Percentiles rank a stretch among this genome's conserved stretches.
Evolutionary conservation across 2,888 invertebrate species (phyloP).

Genomic region (Spodoptera littoralis): DNA sequence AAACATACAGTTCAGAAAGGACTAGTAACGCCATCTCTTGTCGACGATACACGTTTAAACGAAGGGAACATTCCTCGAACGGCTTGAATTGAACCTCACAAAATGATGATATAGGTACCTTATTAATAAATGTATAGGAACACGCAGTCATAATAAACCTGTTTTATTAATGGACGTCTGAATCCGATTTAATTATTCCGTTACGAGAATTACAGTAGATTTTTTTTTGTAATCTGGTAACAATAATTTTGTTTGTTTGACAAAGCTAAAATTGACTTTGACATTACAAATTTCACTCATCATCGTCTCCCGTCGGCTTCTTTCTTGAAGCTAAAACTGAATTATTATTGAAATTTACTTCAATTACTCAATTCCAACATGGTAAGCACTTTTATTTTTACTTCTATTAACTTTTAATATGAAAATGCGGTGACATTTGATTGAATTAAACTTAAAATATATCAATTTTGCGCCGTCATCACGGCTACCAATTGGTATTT

Average conservation of each 20-base stretch:
- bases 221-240: too few relatives aligned
- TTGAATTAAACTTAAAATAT: neutral
- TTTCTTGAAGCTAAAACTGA: slow-evolving; percentile 19
- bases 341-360: slow-evolving; percentile 24
- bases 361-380: slow-evolving; percentile 29
- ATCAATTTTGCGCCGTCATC: slow-evolving; percentile 51
- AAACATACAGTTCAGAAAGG: too few relatives aligned
- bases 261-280: slow-evolving; percentile 18
- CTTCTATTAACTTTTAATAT: neutral
- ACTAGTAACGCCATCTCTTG: too few relatives aligned
- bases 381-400: slow-evolving; percentile 23
- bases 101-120: too few relatives aligned
- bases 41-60: too few relatives aligned
- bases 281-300: slow-evolving; percentile 51
- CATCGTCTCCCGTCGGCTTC: slow-evolving; percentile 51
- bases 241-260: neutral
- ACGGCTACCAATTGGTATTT: slow-evolving; percentile 22
- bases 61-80: too few relatives aligned
- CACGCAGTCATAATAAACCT: too few relatives aligned
- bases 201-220: too few relatives aligned
- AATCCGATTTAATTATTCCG: too few relatives aligned
- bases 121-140: too few relatives aligned
- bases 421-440: neutral
- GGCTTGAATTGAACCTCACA: too few relatives aligned
- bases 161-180: too few relatives aligned